Base-by-base conservation (phyloP, 2,888 invertebrate species). In the Cheilosia variabilis region DNA sequence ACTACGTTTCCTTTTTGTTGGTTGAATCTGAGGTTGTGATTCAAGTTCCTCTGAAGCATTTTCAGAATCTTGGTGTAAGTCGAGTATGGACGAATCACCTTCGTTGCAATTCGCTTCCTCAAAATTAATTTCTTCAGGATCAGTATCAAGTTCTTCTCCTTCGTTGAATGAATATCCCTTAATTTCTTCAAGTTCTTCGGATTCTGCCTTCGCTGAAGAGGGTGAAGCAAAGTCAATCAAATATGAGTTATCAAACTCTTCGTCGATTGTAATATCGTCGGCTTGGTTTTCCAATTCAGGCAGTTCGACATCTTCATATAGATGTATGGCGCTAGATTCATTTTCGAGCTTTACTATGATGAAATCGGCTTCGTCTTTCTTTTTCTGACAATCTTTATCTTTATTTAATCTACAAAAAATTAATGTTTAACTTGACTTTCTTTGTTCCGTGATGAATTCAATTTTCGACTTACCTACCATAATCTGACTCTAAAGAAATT, bases 1-100 rank as follows among this genome's bases (percentile, higher is more conserved):
- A 9, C 43, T 60, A 0, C 10, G n/a, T 15, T 43, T 53, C 22
- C 47, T 53, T 60, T 19, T 65, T 52, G 19, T 17, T 10, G 17
- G 19, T 65, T 31, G 24, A 10, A 41, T 6, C 2, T 43, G 6
- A 22, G 17, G 10, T 47, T 45, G 37, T 5, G 3, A 10, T 34
- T 27, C 9, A 2, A 41, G 19, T 45, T 60, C 53, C 0, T 58
- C 57, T 19, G 17, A 15, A 7, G 10, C 6, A 22, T 13, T 60
- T 9, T 0, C 9, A 34, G 34, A 6, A 1, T 55, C 53, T 47
- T 19, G 31, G 0, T 63, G 6, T 34, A 41, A 15, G 34, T 63
- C 72, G 15, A 78, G 0, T 34, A 62, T 63, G 1, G 82, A 72
- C 1, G 68, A 63, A 37, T 83, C 82, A 5, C 47, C 58, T 57